Conservation (phyloP, 2,888 invertebrate genomes). For the Hypsopygia costalis region DNA sequence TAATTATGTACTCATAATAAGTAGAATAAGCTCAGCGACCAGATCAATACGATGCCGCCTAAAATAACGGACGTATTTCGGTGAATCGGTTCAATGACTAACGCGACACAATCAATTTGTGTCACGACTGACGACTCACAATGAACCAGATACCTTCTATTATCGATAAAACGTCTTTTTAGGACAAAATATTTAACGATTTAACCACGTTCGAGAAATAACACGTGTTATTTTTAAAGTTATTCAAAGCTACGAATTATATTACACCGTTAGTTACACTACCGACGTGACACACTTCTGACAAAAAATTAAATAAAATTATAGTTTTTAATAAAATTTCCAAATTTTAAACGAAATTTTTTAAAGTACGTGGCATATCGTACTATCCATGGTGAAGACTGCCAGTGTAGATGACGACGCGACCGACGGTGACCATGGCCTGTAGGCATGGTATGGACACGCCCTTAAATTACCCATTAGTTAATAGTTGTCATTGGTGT, state of each 20-base stretch:
- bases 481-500: constrained; percentile 15
- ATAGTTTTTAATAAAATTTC: constrained; percentile 8
- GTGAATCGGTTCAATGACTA: constrained; percentile 4
- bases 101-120: too few species aligned
- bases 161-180: too few species aligned
- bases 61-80: constrained; percentile 2
- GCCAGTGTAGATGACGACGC: constrained; percentile 35
- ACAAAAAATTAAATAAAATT: neutral
- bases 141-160: neutral
- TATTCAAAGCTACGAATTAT: too few species aligned
- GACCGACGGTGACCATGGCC: constrained; percentile 36
- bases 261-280: too few species aligned
- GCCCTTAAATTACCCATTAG: constrained; percentile 25
- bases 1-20: neutral
- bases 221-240: too few species aligned
- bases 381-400: constrained; percentile 40
- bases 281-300: too few species aligned
- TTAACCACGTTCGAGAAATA: too few species aligned
- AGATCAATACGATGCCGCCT: constrained; percentile 6
- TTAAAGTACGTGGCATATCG: constrained; percentile 19
- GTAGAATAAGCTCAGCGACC: constrained; percentile 1
- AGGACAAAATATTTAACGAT: too few species aligned
- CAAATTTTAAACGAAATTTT: constrained; percentile 8
- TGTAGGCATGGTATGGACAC: constrained; percentile 42
- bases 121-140: too few species aligned